These are phyloP conservation scores for Zophobas morio DNA, from an alignment of 1,140 invertebrate genomes.

Conservation along the genomic window DNA sequence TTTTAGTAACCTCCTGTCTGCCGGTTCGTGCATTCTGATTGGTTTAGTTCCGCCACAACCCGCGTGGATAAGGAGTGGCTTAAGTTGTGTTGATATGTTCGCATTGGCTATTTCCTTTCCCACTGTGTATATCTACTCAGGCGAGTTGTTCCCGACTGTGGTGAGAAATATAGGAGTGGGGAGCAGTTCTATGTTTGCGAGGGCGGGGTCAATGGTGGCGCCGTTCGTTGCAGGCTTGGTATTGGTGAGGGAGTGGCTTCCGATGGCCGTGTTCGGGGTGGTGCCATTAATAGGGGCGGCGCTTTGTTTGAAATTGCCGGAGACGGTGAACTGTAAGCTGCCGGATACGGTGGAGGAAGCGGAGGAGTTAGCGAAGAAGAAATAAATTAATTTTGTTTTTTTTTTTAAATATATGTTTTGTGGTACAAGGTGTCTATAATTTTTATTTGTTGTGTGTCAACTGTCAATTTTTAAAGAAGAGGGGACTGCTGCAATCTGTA, in stretches of 20 bases:
- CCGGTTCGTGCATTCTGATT: slow-evolving; percentile 75
- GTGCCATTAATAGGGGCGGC: slow-evolving; percentile 76
- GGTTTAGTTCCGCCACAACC: slow-evolving; percentile 70
- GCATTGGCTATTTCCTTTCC: slow-evolving; percentile 78
- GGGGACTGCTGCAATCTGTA: too few relatives aligned
- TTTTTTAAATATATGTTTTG: too few relatives aligned
- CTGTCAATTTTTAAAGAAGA: too few relatives aligned
- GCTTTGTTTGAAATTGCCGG: slow-evolving; percentile 79
- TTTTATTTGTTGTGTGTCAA: too few relatives aligned
- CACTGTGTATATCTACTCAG: slow-evolving; percentile 78
- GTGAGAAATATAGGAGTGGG: slow-evolving; percentile 78
- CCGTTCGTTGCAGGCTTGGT: slow-evolving; percentile 73
- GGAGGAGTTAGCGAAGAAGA: slow-evolving; percentile 65
- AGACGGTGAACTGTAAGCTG: slow-evolving; percentile 81
- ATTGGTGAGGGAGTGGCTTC: slow-evolving; percentile 71
- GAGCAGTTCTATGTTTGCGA: slow-evolving; percentile 77
- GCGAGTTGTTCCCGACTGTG: slow-evolving; percentile 80
- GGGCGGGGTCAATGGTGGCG: slow-evolving; percentile 78
- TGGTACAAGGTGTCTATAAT: too few relatives aligned
- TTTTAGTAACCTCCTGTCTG: slow-evolving; percentile 74
- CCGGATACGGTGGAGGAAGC: slow-evolving; percentile 86
- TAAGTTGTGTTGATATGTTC: slow-evolving; percentile 78
- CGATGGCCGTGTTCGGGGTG: slow-evolving; percentile 78
- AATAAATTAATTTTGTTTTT: too few relatives aligned
- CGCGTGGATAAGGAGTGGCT: slow-evolving; percentile 69